These are phyloP conservation scores for Ommatoiulus sabulosus DNA, from an alignment of 2,888 invertebrate genomes.

Conservation along the genomic window DNA sequence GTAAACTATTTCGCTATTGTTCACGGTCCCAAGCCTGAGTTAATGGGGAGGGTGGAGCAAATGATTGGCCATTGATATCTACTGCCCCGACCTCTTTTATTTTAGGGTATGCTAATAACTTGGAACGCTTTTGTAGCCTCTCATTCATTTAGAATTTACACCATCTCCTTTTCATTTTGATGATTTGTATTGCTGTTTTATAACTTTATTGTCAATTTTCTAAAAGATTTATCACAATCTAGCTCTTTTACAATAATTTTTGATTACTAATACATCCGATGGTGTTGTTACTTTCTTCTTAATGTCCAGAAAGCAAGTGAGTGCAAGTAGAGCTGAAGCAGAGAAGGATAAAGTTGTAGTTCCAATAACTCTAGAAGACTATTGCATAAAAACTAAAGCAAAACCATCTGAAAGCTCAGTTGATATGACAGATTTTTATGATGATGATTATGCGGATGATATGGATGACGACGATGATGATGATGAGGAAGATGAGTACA, in stretches of 20 bases:
- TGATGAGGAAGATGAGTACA: conserved; percentile 70
- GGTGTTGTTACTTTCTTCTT: neutral
- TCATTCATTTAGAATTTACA: too few relatives aligned
- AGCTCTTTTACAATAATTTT: neutral
- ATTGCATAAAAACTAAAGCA: conserved; percentile 90
- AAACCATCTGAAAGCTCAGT: conserved; percentile 85
- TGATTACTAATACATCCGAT: neutral
- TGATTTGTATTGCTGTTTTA: too few relatives aligned
- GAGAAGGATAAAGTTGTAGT: conserved; percentile 97
- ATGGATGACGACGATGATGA: conserved; percentile 76
- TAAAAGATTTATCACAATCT: neutral
- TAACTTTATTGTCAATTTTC: neutral
- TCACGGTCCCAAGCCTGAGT: too few relatives aligned
- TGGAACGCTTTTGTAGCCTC: too few relatives aligned
- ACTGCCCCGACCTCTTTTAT: too few relatives aligned
- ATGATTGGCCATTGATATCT: too few relatives aligned
- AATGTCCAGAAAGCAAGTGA: conserved; percentile 88
- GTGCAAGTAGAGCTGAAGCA: conserved; percentile 93
- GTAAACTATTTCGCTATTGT: too few relatives aligned
- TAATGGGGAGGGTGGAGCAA: too few relatives aligned
- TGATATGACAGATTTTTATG: conserved; percentile 96
- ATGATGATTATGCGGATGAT: conserved; percentile 85
- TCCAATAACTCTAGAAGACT: conserved; percentile 97
- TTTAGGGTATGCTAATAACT: too few relatives aligned
- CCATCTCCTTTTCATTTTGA: too few relatives aligned